Conservation (phyloP, 2,888 invertebrate species). For the Meghimatium bilineatum region DNA sequence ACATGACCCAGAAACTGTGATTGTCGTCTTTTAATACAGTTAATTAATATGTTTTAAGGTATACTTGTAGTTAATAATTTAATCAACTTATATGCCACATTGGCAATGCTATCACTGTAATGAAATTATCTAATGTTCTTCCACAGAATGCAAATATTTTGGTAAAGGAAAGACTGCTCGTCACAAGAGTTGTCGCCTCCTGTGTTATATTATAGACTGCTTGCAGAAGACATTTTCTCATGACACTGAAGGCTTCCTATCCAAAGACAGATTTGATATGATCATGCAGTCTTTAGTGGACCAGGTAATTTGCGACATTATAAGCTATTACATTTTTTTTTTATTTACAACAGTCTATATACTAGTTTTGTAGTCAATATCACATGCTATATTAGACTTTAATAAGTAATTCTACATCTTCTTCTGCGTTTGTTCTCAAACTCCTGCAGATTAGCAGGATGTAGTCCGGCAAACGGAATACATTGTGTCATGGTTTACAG, state of each 20-base stretch:
- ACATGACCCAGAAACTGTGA: too few species aligned
- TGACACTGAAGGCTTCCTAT: slow-evolving; percentile 89
- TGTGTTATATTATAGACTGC: slow-evolving; percentile 86
- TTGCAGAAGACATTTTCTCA: slow-evolving; percentile 87
- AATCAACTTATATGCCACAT: too few species aligned
- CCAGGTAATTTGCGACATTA: slow-evolving; percentile 80
- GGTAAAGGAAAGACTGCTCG: slow-evolving; percentile 66
- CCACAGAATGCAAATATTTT: slow-evolving; percentile 65
- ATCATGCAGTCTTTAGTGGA: slow-evolving; percentile 92
- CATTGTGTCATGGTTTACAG: too few species aligned
- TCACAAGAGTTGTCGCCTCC: slow-evolving; percentile 81
- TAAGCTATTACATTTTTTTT: not conserved
- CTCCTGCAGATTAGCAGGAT: too few species aligned
- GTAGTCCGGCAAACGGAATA: too few species aligned
- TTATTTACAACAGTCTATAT: not conserved
- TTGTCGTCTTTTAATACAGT: too few species aligned
- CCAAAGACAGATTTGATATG: slow-evolving; percentile 88
- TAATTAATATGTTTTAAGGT: too few species aligned
- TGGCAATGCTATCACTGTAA: not conserved
- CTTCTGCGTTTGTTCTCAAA: too few species aligned
- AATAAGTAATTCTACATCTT: too few species aligned
- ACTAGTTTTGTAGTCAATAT: too few species aligned
- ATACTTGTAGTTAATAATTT: too few species aligned
- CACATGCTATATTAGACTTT: too few species aligned
- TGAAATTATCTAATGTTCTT: not conserved